A percentile compares a stretch with the other conserved stretches of the same genome.
These are phyloP conservation scores for Ptychoptera contaminata DNA, from an alignment of 2,888 invertebrate genomes.

Conservation along the genomic window DNA sequence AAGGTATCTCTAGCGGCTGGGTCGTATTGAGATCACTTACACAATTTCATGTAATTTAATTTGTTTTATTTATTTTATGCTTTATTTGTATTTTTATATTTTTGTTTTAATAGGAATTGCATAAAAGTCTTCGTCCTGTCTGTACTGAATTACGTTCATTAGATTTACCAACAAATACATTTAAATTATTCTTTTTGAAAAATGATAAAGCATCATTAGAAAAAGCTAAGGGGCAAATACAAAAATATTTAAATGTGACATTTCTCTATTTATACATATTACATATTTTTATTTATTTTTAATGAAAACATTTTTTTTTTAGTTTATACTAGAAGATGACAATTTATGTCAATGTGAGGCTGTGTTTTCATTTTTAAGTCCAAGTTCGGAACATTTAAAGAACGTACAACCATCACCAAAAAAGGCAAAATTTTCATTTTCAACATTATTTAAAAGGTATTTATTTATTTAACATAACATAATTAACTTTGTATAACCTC, in stretches of 20 bases:
- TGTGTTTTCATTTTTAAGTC: conserved; percentile 80
- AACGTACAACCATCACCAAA: conserved; percentile 61
- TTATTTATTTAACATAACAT: background rate
- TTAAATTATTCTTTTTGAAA: conserved; percentile 71
- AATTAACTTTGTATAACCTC: background rate
- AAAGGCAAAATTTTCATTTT: conserved; percentile 73
- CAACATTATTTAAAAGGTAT: conserved; percentile 72
- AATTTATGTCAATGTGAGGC: conserved; percentile 77
- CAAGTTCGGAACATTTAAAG: conserved; percentile 78
- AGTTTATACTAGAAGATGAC: conserved; percentile 80
- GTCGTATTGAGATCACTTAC: conserved; percentile 45
- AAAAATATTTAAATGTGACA: conserved; percentile 68
- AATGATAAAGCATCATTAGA: conserved; percentile 65
- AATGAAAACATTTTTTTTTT: conserved; percentile 11
- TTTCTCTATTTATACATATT: conserved; percentile 1
- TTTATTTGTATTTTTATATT: conserved; percentile 22
- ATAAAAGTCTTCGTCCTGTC: conserved; percentile 68
- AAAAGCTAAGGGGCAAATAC: conserved; percentile 66
- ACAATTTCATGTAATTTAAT: conserved; percentile 40
- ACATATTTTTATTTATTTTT: conserved; percentile 1
- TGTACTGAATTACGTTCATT: conserved; percentile 65
- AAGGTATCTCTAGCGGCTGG: conserved; percentile 48
- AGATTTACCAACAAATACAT: conserved; percentile 61
- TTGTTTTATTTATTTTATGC: background rate
- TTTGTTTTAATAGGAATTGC: conserved; percentile 67